Evolutionary conservation across 2,797 vertebrate genomes (phyloP).

Genomic region (Neopelma chrysocephalum): DNA sequence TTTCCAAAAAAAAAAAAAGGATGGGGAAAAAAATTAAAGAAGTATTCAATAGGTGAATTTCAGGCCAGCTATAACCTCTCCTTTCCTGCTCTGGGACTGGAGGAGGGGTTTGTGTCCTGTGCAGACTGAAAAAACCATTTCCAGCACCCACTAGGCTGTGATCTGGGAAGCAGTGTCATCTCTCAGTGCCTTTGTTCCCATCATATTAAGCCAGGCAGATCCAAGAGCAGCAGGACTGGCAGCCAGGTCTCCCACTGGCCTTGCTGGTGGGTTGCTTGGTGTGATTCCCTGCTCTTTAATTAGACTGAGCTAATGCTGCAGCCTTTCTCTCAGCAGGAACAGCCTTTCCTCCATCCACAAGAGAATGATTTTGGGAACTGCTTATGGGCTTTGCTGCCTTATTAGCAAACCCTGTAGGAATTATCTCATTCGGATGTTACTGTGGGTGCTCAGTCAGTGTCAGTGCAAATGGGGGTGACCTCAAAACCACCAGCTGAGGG

Average conservation of each 20-base stretch:
- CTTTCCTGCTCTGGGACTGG: background rate
- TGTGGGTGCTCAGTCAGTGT: background rate
- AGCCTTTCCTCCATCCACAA: background rate
- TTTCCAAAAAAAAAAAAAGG: background rate
- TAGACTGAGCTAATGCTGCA: background rate
- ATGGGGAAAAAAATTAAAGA: background rate
- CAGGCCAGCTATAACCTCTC: background rate
- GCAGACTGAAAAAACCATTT: background rate
- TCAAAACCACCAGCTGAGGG: background rate
- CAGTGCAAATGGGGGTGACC: background rate
- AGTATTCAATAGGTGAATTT: background rate
- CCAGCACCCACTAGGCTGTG: background rate
- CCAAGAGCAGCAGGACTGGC: background rate
- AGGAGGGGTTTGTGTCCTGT: background rate
- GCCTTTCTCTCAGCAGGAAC: background rate
- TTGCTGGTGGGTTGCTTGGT: background rate
- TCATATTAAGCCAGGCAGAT: background rate
- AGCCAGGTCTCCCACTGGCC: background rate
- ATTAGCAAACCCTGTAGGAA: background rate
- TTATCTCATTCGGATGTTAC: background rate
- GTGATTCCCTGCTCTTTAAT: background rate
- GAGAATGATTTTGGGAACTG: background rate
- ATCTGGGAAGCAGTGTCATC: background rate
- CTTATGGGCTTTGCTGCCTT: background rate
- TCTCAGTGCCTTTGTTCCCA: background rate